Evolutionary conservation across 2,113 vertebrate species (phyloP).

Genomic region (Galemys pyrenaicus): DNA sequence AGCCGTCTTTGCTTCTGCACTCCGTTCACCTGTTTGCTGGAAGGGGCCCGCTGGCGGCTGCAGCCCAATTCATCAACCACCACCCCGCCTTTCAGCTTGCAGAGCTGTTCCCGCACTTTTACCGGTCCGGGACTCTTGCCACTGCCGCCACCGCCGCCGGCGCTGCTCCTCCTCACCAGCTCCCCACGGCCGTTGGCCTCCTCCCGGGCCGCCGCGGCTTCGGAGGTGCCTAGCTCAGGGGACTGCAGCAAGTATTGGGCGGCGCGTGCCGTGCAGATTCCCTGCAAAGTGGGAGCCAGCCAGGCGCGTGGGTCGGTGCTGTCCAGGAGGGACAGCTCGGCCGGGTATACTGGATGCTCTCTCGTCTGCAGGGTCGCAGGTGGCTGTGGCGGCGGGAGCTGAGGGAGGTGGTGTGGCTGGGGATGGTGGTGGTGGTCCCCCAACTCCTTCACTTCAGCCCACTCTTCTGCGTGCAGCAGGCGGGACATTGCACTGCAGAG

Average conservation of each 20-base stretch:
- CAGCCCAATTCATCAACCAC: conserved; percentile 79
- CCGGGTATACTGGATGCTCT: conserved; percentile 80
- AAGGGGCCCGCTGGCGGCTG: conserved; percentile 84
- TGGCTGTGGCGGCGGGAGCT: conserved; percentile 66
- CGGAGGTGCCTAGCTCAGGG: conserved; percentile 83
- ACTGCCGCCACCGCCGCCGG: conserved; percentile 69
- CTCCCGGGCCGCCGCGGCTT: conserved; percentile 78
- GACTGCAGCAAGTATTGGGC: conserved; percentile 88
- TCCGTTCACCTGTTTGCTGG: conserved; percentile 85
- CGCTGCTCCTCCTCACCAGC: conserved; percentile 83
- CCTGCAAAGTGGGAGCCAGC: conserved; percentile 89
- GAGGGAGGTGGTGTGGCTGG: conserved; percentile 62
- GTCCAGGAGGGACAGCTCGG: conserved; percentile 87
- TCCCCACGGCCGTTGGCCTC: conserved; percentile 75
- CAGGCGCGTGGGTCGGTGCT: conserved; percentile 91
- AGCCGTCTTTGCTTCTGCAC: conserved; percentile 93
- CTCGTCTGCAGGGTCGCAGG: conserved; percentile 83
- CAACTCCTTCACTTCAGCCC: conserved; percentile 76
- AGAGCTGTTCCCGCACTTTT: conserved; percentile 77
- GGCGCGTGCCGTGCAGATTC: conserved; percentile 89
- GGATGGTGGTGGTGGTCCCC: conserved; percentile 71
- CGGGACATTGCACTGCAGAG: conserved; percentile 72
- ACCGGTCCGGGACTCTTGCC: conserved; percentile 52
- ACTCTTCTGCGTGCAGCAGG: conserved; percentile 76
- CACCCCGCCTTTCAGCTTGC: conserved; percentile 70